Conservation (phyloP, 1,140 invertebrate species). For the Nasonia vitripennis region DNA sequence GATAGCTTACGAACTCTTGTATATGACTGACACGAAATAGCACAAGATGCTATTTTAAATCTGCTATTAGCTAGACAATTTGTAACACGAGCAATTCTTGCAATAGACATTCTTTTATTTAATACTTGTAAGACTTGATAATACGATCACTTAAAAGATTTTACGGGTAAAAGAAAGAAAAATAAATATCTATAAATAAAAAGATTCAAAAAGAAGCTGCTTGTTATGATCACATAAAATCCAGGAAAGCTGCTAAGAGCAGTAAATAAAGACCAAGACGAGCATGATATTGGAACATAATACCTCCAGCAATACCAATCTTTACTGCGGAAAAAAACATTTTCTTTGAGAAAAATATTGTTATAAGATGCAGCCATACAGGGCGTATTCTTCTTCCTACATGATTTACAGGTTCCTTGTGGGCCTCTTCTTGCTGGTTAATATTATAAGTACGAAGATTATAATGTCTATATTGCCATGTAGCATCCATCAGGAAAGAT, state of each 20-base stretch:
- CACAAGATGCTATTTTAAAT: constrained; percentile 21
- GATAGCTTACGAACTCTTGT: background rate
- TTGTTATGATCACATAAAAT: constrained; percentile 52
- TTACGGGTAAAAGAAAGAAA: background rate
- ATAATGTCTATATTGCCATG: constrained; percentile 54
- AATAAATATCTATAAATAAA: constrained; percentile 36
- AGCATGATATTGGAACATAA: constrained; percentile 59
- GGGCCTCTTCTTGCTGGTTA: constrained; percentile 29
- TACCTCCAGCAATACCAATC: constrained; percentile 56
- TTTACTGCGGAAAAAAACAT: constrained; percentile 60
- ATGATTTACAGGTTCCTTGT: constrained; percentile 30
- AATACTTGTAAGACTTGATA: background rate
- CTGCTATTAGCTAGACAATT: constrained; percentile 9
- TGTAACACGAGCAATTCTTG: constrained; percentile 11
- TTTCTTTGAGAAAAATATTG: constrained; percentile 60
- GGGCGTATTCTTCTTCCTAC: constrained; percentile 52
- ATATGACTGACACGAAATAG: background rate
- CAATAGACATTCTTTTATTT: constrained; percentile 25
- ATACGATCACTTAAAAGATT: background rate
- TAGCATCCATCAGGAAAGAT: constrained; percentile 53
- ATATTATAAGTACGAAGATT: constrained; percentile 49
- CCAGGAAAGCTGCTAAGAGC: constrained; percentile 58
- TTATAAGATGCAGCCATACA: constrained; percentile 59
- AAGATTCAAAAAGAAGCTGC: constrained; percentile 21
- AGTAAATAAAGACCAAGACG: constrained; percentile 58